Conservation (phyloP, 2,797 vertebrate species). For the Falco naumanni region DNA sequence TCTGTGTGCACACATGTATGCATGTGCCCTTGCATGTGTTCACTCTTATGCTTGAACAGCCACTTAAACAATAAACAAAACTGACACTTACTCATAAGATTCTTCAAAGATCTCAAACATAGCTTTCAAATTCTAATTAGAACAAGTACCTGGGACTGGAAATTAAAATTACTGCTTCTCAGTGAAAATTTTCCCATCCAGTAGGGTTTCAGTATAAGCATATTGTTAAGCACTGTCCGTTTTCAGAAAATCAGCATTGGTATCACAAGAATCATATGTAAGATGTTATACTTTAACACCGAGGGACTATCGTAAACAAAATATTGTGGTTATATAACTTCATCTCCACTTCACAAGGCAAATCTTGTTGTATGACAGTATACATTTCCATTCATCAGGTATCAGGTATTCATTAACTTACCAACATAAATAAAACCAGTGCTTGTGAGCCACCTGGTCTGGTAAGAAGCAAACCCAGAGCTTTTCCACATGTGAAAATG, state of each 20-base stretch:
- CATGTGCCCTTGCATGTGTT: too few species aligned
- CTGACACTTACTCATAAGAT: neutral
- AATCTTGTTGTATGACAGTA: neutral
- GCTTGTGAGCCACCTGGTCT: neutral
- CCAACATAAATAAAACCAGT: constrained; percentile 49
- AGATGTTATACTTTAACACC: neutral
- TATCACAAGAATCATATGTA: neutral
- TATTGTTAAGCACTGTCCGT: neutral
- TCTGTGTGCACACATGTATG: too few species aligned
- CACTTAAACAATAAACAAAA: too few species aligned
- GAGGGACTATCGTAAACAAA: constrained; percentile 22
- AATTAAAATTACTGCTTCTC: neutral
- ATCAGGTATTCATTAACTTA: constrained; percentile 24
- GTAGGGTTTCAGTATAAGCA: neutral
- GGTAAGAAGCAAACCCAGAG: neutral
- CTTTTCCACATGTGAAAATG: neutral
- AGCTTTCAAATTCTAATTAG: neutral
- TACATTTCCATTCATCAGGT: neutral
- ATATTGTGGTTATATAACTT: constrained; percentile 15
- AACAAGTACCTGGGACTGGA: neutral
- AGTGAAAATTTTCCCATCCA: neutral
- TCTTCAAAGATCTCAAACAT: neutral
- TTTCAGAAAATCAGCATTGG: neutral
- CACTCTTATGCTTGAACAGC: too few species aligned
- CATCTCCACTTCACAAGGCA: constrained; percentile 2